Evolutionary conservation across 1,140 invertebrate species (phyloP), one percentile per base, ranked within the genome.

Genomic region (Drosophila seguyi): DNA sequence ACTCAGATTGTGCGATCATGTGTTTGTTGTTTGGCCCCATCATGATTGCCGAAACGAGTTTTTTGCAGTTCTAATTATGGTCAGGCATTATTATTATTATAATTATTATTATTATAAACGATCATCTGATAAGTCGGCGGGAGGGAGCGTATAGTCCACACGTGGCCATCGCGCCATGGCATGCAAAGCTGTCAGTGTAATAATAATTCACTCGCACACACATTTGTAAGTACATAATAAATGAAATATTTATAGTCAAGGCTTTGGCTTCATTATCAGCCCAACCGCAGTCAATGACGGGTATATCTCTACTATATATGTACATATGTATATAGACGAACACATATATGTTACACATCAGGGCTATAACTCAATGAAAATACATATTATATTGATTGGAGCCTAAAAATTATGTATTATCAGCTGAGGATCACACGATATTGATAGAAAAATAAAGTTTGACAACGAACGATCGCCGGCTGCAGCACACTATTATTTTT

Each of bases 241-340:
- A 76, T 76, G 47, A 67, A 76, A 76, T 76, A 76, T 76, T 76
- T 76, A 76, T 76, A 76, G 74, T 42, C 74, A 68, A 76, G 73
- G 62, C 73, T 76, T 67, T 76, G 53, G 47, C 74, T 66, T 76
- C 73, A 76, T 76, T 76, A 76, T 76, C 74, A 76, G 73, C 31
- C 45, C n/a, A 42, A 53, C 69, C 47, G 39, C 68, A 69, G 36
- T 52, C 25, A 36, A 22, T 20, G 31, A 41, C 38, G n/a, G 16
- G 27, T 68, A 8, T 38, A 38, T 53, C 14, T 53, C 50, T 36
- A 36, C 11, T 42, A 25, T 4, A 25, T 25, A 29, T 38, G 34
- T 22, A n/a, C 3, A 13, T 4, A 25, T 45, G 38, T 20, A 36
- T 39, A 47, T 0, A 29, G 6, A 14, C 13, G 20, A 11, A 7